Percentiles rank a stretch among this genome's conserved stretches.
phyloP scores from a whole-genome alignment of 2,888 invertebrate species.

The Luperina nickerlii region DNA sequence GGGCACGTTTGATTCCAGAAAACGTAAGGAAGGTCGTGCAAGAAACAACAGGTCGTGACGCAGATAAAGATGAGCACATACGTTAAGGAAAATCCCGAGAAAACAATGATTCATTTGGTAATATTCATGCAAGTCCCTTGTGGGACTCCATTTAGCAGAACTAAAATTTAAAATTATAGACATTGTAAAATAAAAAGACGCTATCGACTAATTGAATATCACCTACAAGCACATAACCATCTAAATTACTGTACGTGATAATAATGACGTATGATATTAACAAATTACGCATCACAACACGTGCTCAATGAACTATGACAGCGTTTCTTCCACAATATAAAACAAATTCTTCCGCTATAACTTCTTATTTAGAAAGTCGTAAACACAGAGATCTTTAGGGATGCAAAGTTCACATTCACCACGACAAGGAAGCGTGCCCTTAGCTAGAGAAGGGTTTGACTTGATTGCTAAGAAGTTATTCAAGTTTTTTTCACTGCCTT shows the following conservation, averaged over 20 bases:
- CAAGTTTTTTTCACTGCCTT: slow-evolving; percentile 40
- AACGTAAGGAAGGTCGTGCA: not conserved
- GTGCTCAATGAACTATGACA: slow-evolving; percentile 31
- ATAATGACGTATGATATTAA: slow-evolving; percentile 10
- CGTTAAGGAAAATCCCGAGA: slow-evolving; percentile 10
- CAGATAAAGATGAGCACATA: slow-evolving; percentile 7
- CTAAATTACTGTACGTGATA: slow-evolving; percentile 26
- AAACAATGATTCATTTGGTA: slow-evolving; percentile 34
- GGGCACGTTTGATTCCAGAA: not conserved
- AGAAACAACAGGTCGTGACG: slow-evolving; percentile 29
- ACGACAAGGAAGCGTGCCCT: slow-evolving; percentile 44
- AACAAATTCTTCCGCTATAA: slow-evolving; percentile 19
- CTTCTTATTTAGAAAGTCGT: slow-evolving; percentile 38
- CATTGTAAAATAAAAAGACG: not conserved
- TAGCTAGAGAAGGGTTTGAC: slow-evolving; percentile 59
- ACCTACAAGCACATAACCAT: not conserved
- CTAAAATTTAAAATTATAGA: not conserved
- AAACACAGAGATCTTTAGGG: slow-evolving; percentile 46
- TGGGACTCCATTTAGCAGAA: not conserved
- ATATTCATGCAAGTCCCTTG: slow-evolving; percentile 8
- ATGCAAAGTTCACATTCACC: slow-evolving; percentile 46
- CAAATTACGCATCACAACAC: slow-evolving; percentile 19
- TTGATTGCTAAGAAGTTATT: slow-evolving; percentile 52
- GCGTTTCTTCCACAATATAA: slow-evolving; percentile 4
- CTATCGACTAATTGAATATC: not conserved